Base-by-base conservation (phyloP, 1,140 invertebrate genomes). In the Papilio machaon region DNA sequence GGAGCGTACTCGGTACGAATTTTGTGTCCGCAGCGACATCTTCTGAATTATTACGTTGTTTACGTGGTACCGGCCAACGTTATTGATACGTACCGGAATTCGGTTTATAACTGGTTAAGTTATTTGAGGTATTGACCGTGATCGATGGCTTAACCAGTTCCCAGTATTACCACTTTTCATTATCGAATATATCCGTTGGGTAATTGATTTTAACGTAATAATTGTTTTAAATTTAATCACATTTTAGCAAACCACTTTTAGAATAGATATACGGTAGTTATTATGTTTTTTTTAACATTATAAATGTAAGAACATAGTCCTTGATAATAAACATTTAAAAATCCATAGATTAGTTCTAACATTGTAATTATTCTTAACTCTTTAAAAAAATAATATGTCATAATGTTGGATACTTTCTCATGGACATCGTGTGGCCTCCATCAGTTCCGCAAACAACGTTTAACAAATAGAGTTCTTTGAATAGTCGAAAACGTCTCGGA, bases 41-140 rank as follows among this genome's bases (percentile, higher is more conserved):
- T 35, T 35, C 30, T 70, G 64, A 70, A 70, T 70, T 70, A 70
- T 70, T 70, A 70, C 64, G 64, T 70, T 70, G 64, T 70, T 70
- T 70, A 35, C 64, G 64, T 67, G 64, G 64, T 67, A 35, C 64
- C 64, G 64, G 64, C 23, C 64, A 67, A 67, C 64, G 30, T 67
- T 67, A 67, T 67, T 35, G 64, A 23, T 67, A 67, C 64, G 64
- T 67, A 70, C 64, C 64, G 64, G 64, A 70, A 70, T 70, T 70
- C 64, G 30, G 64, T 70, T 15, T 70, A 70, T 70, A 70, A 70
- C 64, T 70, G 64, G 64, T 70, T 70, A 70, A 70, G 64, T 70
- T 35, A 70, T 70, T 70, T 35, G 13, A 70, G 13, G 30, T 70
- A 70, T 70, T 70, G 64, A 70, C 64, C 64, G 64, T 70, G 64